These are phyloP conservation scores for Crenuchus spilurus DNA, from an alignment of 2,797 vertebrate genomes.

Conservation along the genomic window DNA sequence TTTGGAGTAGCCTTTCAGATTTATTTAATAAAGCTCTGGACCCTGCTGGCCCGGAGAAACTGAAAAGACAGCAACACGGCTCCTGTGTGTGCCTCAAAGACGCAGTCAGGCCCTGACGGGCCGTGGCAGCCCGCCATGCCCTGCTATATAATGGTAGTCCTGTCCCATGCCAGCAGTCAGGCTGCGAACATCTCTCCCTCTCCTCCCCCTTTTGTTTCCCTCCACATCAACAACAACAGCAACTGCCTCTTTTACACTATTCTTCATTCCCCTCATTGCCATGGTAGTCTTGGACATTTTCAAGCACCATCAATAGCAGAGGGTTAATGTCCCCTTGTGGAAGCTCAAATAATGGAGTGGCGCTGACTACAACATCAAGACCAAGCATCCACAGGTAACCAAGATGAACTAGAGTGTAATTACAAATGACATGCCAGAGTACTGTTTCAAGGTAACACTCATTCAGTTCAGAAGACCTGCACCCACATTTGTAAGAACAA, in stretches of 20 bases:
- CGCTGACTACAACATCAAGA: not conserved
- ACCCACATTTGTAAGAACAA: slow-evolving; percentile 22
- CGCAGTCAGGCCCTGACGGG: slow-evolving; percentile 68
- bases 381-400: not conserved
- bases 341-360: not conserved
- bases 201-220: slow-evolving; percentile 34
- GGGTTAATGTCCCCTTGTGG: not conserved
- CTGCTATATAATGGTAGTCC: slow-evolving; percentile 63
- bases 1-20: slow-evolving; percentile 46
- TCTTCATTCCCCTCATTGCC: slow-evolving; percentile 3
- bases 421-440: slow-evolving; percentile 1
- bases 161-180: slow-evolving; percentile 65
- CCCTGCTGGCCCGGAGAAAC: slow-evolving; percentile 65
- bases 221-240: slow-evolving; percentile 40
- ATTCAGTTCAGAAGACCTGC: slow-evolving; percentile 14
- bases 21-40: slow-evolving; percentile 64
- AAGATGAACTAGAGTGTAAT: not conserved
- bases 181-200: slow-evolving; percentile 53
- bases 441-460: not conserved
- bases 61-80: slow-evolving; percentile 72
- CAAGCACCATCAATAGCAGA: not conserved
- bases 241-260: slow-evolving; percentile 1
- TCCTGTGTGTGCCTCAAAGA: slow-evolving; percentile 65
- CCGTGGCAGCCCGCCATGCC: slow-evolving; percentile 68
- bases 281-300: slow-evolving; percentile 2